Evolutionary conservation across 53 echinoderm and acorn worm genomes (phyloP).

Genomic region (Paracentrotus lividus): DNA sequence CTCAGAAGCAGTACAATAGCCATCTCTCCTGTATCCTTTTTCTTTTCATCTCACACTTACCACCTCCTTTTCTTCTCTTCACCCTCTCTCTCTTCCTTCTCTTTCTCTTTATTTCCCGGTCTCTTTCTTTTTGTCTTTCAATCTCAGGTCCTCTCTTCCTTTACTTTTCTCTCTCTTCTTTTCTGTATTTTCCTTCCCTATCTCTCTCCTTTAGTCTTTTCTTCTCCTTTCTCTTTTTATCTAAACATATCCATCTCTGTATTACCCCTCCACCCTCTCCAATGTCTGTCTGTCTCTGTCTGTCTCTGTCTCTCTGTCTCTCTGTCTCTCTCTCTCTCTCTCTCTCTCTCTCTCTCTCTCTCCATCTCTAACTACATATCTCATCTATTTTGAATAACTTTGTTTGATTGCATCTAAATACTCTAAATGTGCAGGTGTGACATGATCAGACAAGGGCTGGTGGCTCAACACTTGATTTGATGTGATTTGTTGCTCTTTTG

Average conservation of each 20-base stretch:
- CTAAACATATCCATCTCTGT: too few species aligned
- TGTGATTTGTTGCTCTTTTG: not conserved
- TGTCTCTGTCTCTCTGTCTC: not conserved
- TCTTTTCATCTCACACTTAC: too few species aligned
- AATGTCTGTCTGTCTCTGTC: too few species aligned
- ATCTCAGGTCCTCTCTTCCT: not conserved
- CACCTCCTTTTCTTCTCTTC: too few species aligned
- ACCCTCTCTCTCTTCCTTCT: too few species aligned
- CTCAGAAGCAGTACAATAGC: not conserved
- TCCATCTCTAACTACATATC: not conserved
- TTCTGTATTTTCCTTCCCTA: not conserved
- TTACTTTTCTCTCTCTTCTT: not conserved
- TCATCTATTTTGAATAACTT: not conserved
- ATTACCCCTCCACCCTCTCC: too few species aligned
- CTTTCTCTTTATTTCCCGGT: too few species aligned
- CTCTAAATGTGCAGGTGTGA: not conserved
- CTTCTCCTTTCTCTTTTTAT: too few species aligned
- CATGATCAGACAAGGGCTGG: not conserved
- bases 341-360: not conserved
- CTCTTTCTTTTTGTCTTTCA: not conserved
- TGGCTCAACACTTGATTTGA: not conserved
- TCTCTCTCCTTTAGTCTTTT: too few species aligned
- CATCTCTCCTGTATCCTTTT: not conserved
- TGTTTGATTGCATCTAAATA: too few species aligned
- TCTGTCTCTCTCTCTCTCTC: not conserved